These are phyloP conservation scores for Microctenopoma steveboyesi DNA, from an alignment of 2,797 vertebrate species.

Conservation along the genomic window DNA sequence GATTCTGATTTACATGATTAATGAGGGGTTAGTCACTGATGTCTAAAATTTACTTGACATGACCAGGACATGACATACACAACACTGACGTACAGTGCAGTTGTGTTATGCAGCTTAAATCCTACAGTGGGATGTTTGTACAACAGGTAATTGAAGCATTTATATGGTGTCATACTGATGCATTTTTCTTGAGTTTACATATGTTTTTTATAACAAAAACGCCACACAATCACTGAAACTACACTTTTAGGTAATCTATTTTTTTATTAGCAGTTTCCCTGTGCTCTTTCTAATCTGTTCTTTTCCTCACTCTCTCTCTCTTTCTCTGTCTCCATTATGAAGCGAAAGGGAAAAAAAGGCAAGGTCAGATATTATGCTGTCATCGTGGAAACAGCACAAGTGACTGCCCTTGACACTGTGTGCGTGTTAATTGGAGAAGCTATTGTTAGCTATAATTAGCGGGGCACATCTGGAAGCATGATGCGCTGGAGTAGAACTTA, in stretches of 20 bases:
- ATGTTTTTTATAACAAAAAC: background rate
- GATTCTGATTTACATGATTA: slow-evolving; percentile 8
- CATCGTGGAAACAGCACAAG: slow-evolving; percentile 14
- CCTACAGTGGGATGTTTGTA: background rate
- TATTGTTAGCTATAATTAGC: slow-evolving; percentile 38
- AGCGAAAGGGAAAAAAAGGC: background rate
- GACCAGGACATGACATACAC: slow-evolving; percentile 3
- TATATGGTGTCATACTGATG: background rate
- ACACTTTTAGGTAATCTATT: too few species aligned
- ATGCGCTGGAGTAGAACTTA: slow-evolving; percentile 7
- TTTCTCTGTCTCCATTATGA: background rate
- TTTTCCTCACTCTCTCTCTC: background rate
- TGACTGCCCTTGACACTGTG: slow-evolving; percentile 21
- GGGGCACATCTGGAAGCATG: slow-evolving; percentile 22
- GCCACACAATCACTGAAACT: too few species aligned
- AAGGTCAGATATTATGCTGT: slow-evolving; percentile 29
- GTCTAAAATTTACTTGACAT: slow-evolving; percentile 2
- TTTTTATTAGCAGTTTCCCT: too few species aligned
- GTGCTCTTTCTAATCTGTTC: background rate
- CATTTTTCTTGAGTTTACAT: background rate
- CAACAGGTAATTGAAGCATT: background rate
- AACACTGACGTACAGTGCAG: background rate
- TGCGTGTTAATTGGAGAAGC: slow-evolving; percentile 5
- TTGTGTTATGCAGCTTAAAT: background rate
- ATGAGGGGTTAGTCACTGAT: background rate